A percentile compares a stretch with the other conserved stretches of the same genome.
phyloP scores from a whole-genome alignment of 2,113 vertebrate genomes.

The Gopherus evgoodei region DNA sequence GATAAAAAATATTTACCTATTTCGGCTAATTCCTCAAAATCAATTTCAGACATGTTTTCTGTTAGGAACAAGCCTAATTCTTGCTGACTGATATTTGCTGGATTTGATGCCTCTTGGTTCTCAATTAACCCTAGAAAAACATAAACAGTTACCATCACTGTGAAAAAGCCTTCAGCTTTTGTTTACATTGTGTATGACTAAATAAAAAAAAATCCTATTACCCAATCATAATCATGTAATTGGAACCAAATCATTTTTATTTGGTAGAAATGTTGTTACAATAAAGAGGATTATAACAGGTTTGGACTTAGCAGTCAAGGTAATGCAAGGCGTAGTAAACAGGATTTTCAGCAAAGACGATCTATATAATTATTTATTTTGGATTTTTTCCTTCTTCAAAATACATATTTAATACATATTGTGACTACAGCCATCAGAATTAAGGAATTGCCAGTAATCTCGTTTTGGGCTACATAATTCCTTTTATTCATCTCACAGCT shows the following conservation, averaged over 20 bases:
- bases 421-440: background rate
- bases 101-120: background rate
- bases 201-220: background rate
- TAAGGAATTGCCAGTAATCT: background rate
- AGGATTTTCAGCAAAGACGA: background rate
- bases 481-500: background rate
- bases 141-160: background rate
- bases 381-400: background rate
- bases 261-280: background rate
- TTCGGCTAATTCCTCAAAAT: constrained; percentile 83
- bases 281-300: fast-evolving
- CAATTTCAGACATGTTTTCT: constrained; percentile 50
- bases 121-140: constrained; percentile 1
- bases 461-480: background rate
- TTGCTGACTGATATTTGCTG: background rate
- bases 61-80: background rate
- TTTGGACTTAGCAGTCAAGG: background rate
- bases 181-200: background rate
- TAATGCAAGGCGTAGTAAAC: fast-evolving
- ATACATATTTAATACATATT: background rate
- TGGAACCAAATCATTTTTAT: background rate
- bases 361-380: background rate
- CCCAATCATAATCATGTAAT: background rate
- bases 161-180: background rate
- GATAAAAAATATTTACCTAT: constrained; percentile 74